Evolutionary conservation across 2,113 vertebrate genomes (phyloP).

Genomic region (Dendropsophus ebraccatus): DNA sequence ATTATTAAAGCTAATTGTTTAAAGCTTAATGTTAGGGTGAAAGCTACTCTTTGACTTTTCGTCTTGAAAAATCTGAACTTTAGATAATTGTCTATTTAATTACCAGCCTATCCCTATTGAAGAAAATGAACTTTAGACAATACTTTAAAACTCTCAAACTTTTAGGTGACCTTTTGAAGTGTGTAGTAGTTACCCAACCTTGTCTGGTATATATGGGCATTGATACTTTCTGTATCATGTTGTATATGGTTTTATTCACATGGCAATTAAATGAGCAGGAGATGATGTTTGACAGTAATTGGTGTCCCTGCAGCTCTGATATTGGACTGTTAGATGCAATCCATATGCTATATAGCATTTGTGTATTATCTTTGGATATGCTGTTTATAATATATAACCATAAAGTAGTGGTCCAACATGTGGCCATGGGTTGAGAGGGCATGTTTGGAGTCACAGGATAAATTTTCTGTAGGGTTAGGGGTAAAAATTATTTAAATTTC

Average conservation of each 20-base stretch:
- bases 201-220: neutral
- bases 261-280: too few species aligned
- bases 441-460: too few species aligned
- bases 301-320: too few species aligned
- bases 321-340: too few species aligned
- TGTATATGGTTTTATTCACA: neutral
- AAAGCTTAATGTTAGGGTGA: constrained; percentile 58
- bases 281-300: too few species aligned
- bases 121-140: constrained; percentile 73
- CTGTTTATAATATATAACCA: too few species aligned
- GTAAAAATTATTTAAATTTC: too few species aligned
- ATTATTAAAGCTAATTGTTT: constrained; percentile 60
- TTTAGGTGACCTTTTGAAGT: constrained; percentile 68
- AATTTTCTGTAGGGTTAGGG: too few species aligned
- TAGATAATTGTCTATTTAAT: constrained; percentile 67
- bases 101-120: constrained; percentile 66
- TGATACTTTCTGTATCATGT: constrained; percentile 1
- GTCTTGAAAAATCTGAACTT: constrained; percentile 69
- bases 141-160: constrained; percentile 69
- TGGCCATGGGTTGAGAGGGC: too few species aligned
- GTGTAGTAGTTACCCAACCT: constrained; percentile 63
- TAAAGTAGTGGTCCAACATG: too few species aligned
- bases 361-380: too few species aligned
- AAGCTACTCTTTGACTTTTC: constrained; percentile 56
- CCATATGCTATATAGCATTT: too few species aligned